Evolutionary conservation across 2,113 vertebrate species (phyloP).

Genomic region (Marcusenius ussheri): DNA sequence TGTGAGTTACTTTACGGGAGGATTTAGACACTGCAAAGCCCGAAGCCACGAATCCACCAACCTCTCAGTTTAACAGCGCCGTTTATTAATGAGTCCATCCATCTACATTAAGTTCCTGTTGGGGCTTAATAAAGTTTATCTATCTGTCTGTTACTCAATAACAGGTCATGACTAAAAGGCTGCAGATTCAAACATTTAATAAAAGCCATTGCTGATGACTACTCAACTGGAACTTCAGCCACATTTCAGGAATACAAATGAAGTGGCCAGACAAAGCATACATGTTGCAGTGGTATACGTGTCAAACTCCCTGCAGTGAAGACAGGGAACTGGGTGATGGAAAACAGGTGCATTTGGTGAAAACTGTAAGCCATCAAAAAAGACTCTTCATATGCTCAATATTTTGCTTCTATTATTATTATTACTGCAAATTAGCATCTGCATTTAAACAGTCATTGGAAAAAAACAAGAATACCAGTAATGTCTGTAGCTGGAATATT

Average conservation of each 20-base stretch:
- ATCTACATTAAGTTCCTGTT: neutral
- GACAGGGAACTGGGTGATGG: neutral
- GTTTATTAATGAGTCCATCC: neutral
- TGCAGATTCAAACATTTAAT: neutral
- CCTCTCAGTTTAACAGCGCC: neutral
- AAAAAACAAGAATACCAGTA: neutral
- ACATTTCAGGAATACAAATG: neutral
- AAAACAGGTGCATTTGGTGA: neutral
- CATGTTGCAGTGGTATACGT: neutral
- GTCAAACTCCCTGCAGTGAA: neutral
- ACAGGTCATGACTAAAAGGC: neutral
- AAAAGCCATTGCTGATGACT: neutral
- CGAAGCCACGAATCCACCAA: neutral
- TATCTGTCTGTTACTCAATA: neutral
- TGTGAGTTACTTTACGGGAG: neutral
- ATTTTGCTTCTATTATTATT: neutral
- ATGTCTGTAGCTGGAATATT: neutral
- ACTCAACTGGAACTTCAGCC: neutral
- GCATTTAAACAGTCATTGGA: neutral
- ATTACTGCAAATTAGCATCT: neutral
- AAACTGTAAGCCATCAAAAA: neutral
- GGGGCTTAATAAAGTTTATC: neutral
- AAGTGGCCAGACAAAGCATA: neutral
- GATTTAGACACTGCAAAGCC: neutral
- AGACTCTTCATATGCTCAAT: neutral